Base-by-base conservation (phyloP, 2,113 vertebrate genomes). In the Kryptolebias marmoratus region DNA sequence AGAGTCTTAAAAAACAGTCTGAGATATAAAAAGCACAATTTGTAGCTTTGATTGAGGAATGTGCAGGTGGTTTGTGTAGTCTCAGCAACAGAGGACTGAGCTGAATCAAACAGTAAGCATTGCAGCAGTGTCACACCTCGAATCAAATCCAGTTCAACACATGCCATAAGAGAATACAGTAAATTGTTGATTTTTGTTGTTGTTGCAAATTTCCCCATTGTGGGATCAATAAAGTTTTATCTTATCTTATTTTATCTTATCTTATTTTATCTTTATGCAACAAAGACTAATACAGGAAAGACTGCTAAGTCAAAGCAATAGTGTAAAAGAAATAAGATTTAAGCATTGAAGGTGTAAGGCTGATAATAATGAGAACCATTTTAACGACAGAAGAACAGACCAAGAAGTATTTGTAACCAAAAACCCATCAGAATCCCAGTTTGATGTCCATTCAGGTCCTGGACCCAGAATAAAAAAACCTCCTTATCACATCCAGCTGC, bases 1-100 rank as follows among this genome's bases (percentile, higher is more conserved):
- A 61, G 54, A 49, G 7, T 28, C 22, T 55, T 3, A 27, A 27
- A 45, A 59, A 73, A 22, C 31, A 56, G 28, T 47, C 60, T 66
- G 22, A 6, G n/a, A 54, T 71, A 64, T 72, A 58, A 79, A 78
- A 68, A 73, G 60, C 68, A 59, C 68, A 63, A 82, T 44, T 63
- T 68, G 71, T 4, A 45, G 77, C 60, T 83, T 81, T 85, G 75
- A 85, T 85, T 48, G 39, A 59, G 75, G 72, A 69, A 66, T 81
- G 55, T 50, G 68, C 52, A 53, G 75, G 60, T 79, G 63, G 44
- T 67, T 71, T 22, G 61, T 70, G 73, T 50, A 50, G 44, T 70
- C 64, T 54, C 63, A 70, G 60, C 44, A 5, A 27, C 56, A 66
- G 62, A 66, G 64, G 57, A 71, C 62, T 49, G 22, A 48, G 50